phyloP scores from a whole-genome alignment of 2,888 invertebrate genomes.

The Pseudococcus jackbeardsleyi region DNA sequence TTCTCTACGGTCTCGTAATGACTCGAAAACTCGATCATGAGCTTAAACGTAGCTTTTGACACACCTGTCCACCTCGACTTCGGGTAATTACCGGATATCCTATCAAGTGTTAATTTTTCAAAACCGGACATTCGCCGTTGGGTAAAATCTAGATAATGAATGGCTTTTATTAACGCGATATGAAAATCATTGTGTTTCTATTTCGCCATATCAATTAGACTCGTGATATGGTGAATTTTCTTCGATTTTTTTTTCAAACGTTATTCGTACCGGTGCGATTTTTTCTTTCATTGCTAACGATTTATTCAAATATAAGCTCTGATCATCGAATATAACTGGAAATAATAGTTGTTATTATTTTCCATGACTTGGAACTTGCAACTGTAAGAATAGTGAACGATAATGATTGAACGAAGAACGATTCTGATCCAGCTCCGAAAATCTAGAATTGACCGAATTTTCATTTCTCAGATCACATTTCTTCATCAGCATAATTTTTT shows the following conservation, averaged over 20 bases:
- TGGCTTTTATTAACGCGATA: constrained; percentile 20
- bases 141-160: constrained; percentile 15
- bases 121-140: constrained; percentile 37
- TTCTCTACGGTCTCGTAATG: neutral
- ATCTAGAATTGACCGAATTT: too few relatives aligned
- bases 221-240: neutral
- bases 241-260: neutral
- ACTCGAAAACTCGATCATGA: neutral
- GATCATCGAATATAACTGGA: neutral
- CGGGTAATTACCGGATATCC: constrained; percentile 21
- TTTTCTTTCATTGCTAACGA: neutral
- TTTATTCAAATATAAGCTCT: neutral
- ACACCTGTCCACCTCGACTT: neutral
- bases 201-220: neutral
- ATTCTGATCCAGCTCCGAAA: too few relatives aligned
- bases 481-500: too few relatives aligned
- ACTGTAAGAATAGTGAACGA: too few relatives aligned
- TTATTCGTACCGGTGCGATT: neutral
- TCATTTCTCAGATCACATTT: too few relatives aligned
- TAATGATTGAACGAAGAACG: too few relatives aligned
- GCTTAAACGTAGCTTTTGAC: constrained; percentile 14
- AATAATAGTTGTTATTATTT: too few relatives aligned
- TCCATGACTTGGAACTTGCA: too few relatives aligned
- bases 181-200: neutral
- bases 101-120: constrained; percentile 35